Conservation (phyloP, 1,140 invertebrate genomes). For the Hestina assimilis region DNA sequence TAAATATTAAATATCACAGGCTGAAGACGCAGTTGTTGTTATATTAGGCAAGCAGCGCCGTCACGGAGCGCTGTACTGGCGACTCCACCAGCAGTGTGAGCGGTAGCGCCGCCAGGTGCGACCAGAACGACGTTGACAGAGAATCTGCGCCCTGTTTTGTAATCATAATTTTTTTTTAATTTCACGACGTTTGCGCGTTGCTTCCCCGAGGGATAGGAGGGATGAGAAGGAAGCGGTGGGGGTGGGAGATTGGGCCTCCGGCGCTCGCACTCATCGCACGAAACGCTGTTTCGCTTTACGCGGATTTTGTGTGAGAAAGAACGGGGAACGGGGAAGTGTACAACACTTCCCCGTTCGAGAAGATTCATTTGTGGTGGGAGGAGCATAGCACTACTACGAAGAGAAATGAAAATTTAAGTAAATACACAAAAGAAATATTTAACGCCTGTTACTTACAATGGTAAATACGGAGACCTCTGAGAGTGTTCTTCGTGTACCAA, state of each 20-base stretch:
- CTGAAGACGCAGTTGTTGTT: neutral
- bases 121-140: constrained; percentile 19
- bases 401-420: too few species aligned
- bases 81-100: constrained; percentile 39
- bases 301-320: too few species aligned
- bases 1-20: constrained; percentile 5
- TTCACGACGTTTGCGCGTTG: too few species aligned
- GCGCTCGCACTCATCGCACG: too few species aligned
- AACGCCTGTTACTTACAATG: constrained; percentile 38
- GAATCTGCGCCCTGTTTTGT: constrained; percentile 21
- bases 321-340: too few species aligned
- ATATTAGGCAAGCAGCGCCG: constrained; percentile 11
- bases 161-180: neutral
- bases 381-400: too few species aligned
- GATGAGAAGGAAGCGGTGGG: too few species aligned
- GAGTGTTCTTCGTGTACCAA: constrained; percentile 27
- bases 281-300: too few species aligned
- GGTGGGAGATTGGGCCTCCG: too few species aligned
- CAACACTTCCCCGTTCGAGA: too few species aligned
- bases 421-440: too few species aligned
- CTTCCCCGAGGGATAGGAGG: neutral
- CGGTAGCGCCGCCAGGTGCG: constrained; percentile 34
- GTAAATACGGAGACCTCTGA: constrained; percentile 27
- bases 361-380: too few species aligned
- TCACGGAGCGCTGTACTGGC: constrained; percentile 32